Base-by-base conservation (phyloP, 2,888 invertebrate species). In the Gari tellinella region DNA sequence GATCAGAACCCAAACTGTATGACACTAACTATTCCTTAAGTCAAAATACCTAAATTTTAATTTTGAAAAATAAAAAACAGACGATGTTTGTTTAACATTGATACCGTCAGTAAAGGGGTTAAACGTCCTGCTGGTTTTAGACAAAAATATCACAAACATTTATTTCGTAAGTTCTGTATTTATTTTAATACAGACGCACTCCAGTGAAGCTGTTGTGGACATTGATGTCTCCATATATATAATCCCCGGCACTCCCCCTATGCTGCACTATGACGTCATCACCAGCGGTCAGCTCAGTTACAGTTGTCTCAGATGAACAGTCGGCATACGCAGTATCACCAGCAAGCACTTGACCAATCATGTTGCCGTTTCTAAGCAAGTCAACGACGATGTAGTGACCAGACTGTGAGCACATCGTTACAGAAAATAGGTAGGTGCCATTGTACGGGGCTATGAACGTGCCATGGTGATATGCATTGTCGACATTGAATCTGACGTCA, bases 401-500 rank as follows among this genome's bases (percentile, higher is more conserved):
- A n/a, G 26, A n/a, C 1, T 2, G 1, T 4, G 66, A 67, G 60
- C 66, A 67, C 21, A 53, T 52, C 1, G 52, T 41, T 4, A 67
- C 60, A 17, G 66, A 58, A 38, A 67, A 67, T 38, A 67, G 37
- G 46, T 67, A 67, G 12, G 61, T 60, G 1, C 60, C 67, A 19
- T 67, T 67, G n/a, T 25, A 37, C 8, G 60, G 60, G 14, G 55
- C 67, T 17, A 61, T 8, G 40, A 67, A 67, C 17, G 17, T 21
- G 31, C 17, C n/a, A 14, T 38, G 45, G 31, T 48, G 45, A 38
- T 52, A 67, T n/a, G 53, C 52, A n/a, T 40, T 48, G 10, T 60
- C 60, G 40, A 67, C 25, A 38, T 67, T 60, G 12, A 61, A 26
- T 23, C 46, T 45, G 4, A 67, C 61, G 46, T 67, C 58, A 26